A percentile compares a stretch with the other conserved stretches of the same genome.
phyloP scores from a whole-genome alignment of 1,140 invertebrate genomes.

The Scaptomyza graminum region DNA sequence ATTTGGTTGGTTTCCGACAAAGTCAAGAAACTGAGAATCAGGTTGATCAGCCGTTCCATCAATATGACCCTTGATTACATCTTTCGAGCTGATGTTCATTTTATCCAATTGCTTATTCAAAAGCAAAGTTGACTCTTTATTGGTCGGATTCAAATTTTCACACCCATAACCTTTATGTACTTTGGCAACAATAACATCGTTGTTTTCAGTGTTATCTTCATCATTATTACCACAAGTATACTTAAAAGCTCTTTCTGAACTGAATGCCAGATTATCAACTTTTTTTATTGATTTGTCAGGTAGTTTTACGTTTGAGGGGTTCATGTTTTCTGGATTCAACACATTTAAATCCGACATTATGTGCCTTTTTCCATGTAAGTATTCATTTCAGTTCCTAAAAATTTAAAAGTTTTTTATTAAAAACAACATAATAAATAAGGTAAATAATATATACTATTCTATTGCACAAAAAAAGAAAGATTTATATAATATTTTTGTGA shows the following conservation, averaged over 20 bases:
- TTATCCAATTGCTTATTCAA: conserved; percentile 36
- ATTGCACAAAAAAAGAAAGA: too few species aligned
- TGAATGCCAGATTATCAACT: not conserved
- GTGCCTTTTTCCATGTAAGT: not conserved
- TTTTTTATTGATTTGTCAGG: conserved; percentile 15
- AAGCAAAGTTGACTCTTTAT: conserved; percentile 5
- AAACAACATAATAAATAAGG: too few species aligned
- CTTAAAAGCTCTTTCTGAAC: conserved; percentile 8
- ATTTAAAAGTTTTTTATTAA: not conserved
- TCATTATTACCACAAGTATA: conserved; percentile 24
- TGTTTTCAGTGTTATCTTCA: conserved; percentile 13
- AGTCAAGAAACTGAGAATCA: not conserved
- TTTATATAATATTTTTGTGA: too few species aligned
- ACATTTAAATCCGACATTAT: conserved; percentile 33
- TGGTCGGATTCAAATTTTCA: conserved; percentile 6
- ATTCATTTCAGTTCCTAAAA: not conserved
- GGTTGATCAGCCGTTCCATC: not conserved
- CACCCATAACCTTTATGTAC: conserved; percentile 46
- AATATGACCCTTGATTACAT: conserved; percentile 2
- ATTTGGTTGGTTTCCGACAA: conserved; percentile 6
- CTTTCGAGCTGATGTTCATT: conserved; percentile 28
- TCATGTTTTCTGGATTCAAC: not conserved
- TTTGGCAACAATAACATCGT: conserved; percentile 17
- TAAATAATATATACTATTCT: too few species aligned
- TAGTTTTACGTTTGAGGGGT: not conserved